Percentiles rank a stretch among this genome's conserved stretches.
Conservation (phyloP, 2,888 invertebrate genomes). For the Drosophila multiciliata region DNA sequence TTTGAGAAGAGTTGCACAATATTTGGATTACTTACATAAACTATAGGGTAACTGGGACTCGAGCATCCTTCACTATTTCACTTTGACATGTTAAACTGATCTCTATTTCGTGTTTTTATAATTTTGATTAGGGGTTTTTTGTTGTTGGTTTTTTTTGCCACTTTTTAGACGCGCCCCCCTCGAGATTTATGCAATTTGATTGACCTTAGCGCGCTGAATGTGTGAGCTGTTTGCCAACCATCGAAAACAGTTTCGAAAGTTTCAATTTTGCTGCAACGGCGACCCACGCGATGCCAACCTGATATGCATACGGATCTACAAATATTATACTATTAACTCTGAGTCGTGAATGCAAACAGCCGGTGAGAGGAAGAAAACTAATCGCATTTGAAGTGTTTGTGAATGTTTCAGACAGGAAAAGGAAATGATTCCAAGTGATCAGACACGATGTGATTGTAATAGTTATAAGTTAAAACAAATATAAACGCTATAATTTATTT, state of each 20-base stretch:
- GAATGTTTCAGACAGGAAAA: slow-evolving; percentile 45
- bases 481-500: background rate
- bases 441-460: background rate
- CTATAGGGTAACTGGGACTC: slow-evolving; percentile 19
- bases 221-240: slow-evolving; percentile 56
- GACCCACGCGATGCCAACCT: slow-evolving; percentile 41
- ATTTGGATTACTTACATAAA: background rate
- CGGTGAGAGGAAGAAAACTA: slow-evolving; percentile 10
- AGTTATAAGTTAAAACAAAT: background rate
- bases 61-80: background rate
- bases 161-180: slow-evolving; percentile 50
- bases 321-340: background rate
- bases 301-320: slow-evolving; percentile 30
- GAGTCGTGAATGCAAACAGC: slow-evolving; percentile 12
- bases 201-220: slow-evolving; percentile 52
- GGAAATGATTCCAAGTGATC: slow-evolving; percentile 35
- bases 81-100: slow-evolving; percentile 36
- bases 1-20: background rate
- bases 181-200: slow-evolving; percentile 57
- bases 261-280: slow-evolving; percentile 31
- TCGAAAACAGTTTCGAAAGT: slow-evolving; percentile 57
- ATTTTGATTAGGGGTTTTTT: slow-evolving; percentile 49
- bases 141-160: background rate
- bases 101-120: slow-evolving; percentile 25
- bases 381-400: background rate